These are phyloP conservation scores for Dipodomys spectabilis DNA, from an alignment of 2,113 vertebrate species.

Conservation along the genomic window DNA sequence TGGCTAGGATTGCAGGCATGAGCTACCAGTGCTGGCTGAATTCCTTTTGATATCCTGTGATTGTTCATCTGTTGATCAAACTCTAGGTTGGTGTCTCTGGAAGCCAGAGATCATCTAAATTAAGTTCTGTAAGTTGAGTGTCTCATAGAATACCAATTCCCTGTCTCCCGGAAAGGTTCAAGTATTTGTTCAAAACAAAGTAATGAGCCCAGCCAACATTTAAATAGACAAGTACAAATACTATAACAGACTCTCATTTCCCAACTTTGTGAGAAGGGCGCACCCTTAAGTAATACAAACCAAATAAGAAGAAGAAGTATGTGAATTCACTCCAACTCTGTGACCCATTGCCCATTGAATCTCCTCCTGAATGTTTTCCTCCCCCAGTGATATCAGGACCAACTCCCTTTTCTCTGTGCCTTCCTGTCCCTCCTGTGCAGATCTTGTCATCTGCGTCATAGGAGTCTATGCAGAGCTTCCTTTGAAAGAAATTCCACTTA, in stretches of 20 bases:
- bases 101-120: slow-evolving; percentile 30
- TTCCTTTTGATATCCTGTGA: background rate
- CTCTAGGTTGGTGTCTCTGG: background rate
- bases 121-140: background rate
- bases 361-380: background rate
- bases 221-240: slow-evolving; percentile 28
- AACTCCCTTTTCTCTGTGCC: background rate
- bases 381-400: background rate
- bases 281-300: background rate
- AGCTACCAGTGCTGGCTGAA: too few relatives aligned
- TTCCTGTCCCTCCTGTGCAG: background rate
- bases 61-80: background rate
- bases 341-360: background rate
- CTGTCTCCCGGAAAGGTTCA: background rate
- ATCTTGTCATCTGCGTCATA: background rate
- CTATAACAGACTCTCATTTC: background rate
- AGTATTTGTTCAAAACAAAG: background rate
- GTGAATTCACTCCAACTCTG: background rate
- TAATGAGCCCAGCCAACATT: background rate
- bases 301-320: background rate
- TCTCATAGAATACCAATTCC: background rate
- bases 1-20: too few relatives aligned
- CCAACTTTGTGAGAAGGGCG: slow-evolving; percentile 1
- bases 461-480: background rate
- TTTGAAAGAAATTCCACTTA: background rate